Conservation (phyloP, 2,113 vertebrate species). For the Paramisgurnus dabryanus region DNA sequence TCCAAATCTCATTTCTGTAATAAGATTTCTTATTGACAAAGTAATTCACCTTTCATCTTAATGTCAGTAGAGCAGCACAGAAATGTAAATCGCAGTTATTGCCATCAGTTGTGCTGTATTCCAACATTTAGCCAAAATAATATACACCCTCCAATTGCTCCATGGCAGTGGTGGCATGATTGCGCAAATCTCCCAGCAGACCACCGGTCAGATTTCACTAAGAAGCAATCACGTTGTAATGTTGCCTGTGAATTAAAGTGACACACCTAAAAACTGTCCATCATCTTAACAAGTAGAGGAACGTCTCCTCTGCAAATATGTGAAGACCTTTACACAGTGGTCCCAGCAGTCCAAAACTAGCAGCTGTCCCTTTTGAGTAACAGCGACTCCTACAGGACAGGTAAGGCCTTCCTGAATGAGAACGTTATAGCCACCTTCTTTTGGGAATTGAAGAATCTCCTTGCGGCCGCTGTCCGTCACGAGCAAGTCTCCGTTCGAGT, state of each 20-base stretch:
- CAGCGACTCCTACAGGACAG: slow-evolving; percentile 89
- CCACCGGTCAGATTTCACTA: neutral
- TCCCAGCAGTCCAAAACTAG: slow-evolving; percentile 97
- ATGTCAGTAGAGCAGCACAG: neutral
- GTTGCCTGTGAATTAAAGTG: slow-evolving; percentile 57
- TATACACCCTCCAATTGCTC: neutral
- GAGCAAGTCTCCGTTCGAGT: slow-evolving; percentile 89
- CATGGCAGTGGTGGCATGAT: slow-evolving; percentile 32
- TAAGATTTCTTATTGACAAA: too few species aligned
- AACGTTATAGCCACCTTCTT: slow-evolving; percentile 90
- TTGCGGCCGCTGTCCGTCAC: slow-evolving; percentile 94
- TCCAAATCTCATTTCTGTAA: too few species aligned
- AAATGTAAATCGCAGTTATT: slow-evolving; percentile 42
- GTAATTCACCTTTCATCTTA: too few species aligned
- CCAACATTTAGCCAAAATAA: slow-evolving; percentile 1
- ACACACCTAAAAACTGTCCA: slow-evolving; percentile 40
- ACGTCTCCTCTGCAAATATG: slow-evolving; percentile 86
- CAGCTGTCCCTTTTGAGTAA: slow-evolving; percentile 94
- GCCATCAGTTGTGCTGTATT: slow-evolving; percentile 49
- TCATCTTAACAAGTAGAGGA: slow-evolving; percentile 71
- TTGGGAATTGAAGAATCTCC: slow-evolving; percentile 94
- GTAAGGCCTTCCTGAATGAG: slow-evolving; percentile 91
- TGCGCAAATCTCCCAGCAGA: neutral
- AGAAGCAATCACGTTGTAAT: slow-evolving; percentile 39
- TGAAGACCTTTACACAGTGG: slow-evolving; percentile 97